Evolutionary conservation across 2,113 vertebrate genomes (phyloP), one percentile per base, ranked within the genome.

Genomic region (Carettochelys insculpta): DNA sequence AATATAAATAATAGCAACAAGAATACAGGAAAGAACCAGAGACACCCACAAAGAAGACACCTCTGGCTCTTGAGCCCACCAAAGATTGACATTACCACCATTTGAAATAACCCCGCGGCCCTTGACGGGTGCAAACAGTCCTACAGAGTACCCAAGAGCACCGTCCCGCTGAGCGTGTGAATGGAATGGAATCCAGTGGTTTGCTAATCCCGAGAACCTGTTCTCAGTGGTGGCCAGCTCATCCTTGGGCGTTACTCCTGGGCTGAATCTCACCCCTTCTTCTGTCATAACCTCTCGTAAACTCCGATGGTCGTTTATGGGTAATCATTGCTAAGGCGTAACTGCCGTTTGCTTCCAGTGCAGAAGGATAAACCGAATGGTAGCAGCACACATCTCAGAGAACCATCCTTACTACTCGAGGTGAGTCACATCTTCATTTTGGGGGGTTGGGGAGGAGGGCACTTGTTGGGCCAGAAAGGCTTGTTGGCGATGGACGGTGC

Each of bases 301-400:
- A 77, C 48, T 51, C 22, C 19, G n/a, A 24, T 34, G 77, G 77
- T 38, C 86, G 86, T 41, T 71, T 41, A 71, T 24, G 24, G 29
- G 77, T 77, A 93, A 12, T 73, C 61, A 11, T n/a, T 77, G 16
- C 80, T 45, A 65, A 84, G 56, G 82, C 71, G 77, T 54, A 92
- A 80, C 91, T 88, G 89, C 80, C 48, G 54, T 52, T 48, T 91
- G 52, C 4, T 0, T 76, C 84, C 84, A 77, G n/a, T 25, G 45
- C 45, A 79, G 91, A 68, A 87, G 58, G 75, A 90, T 85, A 77
- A 93, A 84, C 87, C 81, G 80, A 92, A 87, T 53, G 91, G 84
- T 52, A 90, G 83, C 82, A 75, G 52, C 8, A 22, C 52, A 53
- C 52, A 53, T 53, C 22, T 25, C 52, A 53, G 20, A 54, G 53